Evolutionary conservation across 2,113 vertebrate species (phyloP).

Genomic region (Dromiciops gliroides): DNA sequence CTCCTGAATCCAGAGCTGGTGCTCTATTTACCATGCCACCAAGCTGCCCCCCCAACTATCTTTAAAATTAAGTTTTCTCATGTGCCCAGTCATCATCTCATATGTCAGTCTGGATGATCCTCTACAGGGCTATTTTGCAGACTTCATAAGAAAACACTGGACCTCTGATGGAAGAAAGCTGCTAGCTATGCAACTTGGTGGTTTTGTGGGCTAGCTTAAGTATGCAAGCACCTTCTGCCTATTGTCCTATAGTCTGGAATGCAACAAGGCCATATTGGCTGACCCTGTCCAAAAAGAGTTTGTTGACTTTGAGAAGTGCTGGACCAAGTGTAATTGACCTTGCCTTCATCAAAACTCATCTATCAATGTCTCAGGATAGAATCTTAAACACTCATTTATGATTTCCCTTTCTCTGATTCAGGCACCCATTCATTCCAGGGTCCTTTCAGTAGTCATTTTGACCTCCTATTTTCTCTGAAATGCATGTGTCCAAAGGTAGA

Average conservation of each 20-base stretch:
- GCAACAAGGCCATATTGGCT: background rate
- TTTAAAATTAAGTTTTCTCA: background rate
- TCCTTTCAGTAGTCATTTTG: background rate
- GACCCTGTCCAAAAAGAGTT: background rate
- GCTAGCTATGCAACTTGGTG: background rate
- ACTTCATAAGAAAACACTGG: background rate
- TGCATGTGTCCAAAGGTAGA: background rate
- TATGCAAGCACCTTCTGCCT: background rate
- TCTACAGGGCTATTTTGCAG: background rate
- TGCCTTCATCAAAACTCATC: background rate
- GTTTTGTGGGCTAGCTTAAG: background rate
- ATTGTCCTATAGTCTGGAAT: background rate
- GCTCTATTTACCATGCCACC: too few relatives aligned
- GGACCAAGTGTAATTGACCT: background rate
- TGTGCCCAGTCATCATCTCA: background rate
- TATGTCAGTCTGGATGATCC: background rate
- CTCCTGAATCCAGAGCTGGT: too few relatives aligned
- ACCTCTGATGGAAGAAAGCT: background rate
- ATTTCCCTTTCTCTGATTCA: background rate
- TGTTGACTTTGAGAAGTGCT: background rate
- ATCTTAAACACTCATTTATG: background rate
- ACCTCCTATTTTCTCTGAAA: background rate
- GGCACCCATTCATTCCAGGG: background rate
- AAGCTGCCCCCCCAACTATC: background rate
- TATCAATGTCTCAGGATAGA: background rate